Evolutionary conservation across 2,888 invertebrate genomes (phyloP).

Genomic region (Nycteola revayana): DNA sequence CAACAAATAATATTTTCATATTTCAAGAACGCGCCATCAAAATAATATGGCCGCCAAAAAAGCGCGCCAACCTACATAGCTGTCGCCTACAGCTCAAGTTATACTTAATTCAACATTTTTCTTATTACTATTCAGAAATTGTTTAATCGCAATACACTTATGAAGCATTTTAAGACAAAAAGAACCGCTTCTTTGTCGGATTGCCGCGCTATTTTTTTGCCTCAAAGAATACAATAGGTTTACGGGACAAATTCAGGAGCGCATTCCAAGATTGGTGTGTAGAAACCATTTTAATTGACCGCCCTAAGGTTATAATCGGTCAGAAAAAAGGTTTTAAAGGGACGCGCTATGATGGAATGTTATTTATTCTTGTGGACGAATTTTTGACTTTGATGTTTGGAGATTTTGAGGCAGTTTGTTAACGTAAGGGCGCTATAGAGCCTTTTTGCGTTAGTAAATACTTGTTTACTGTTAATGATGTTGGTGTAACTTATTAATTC

Average conservation of each 20-base stretch:
- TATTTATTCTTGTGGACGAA: conserved; percentile 43
- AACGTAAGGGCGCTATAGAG: too few relatives aligned
- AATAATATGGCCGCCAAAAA: conserved; percentile 19
- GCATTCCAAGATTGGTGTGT: conserved; percentile 72
- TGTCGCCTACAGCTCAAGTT: conserved; percentile 58
- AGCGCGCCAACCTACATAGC: conserved; percentile 33
- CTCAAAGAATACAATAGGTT: conserved; percentile 60
- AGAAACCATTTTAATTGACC: conserved; percentile 78
- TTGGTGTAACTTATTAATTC: too few relatives aligned
- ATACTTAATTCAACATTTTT: conserved; percentile 44
- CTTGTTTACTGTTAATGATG: too few relatives aligned
- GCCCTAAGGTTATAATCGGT: conserved; percentile 50
- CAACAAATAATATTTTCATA: too few relatives aligned
- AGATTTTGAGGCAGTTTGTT: too few relatives aligned
- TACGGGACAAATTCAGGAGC: conserved; percentile 64
- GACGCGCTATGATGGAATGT: conserved; percentile 72
- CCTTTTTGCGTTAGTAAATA: too few relatives aligned
- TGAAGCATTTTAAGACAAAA: conserved; percentile 63
- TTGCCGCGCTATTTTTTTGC: conserved; percentile 54
- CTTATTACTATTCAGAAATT: conserved; percentile 33
- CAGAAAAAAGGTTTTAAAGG: conserved; percentile 44
- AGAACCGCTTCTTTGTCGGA: conserved; percentile 71
- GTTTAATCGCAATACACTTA: conserved; percentile 71
- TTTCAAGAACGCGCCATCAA: too few relatives aligned
- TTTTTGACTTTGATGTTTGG: conserved; percentile 43